A percentile compares a stretch with the other conserved stretches of the same genome.
Evolutionary conservation across 2,888 invertebrate genomes (phyloP).

Genomic region (Caenorhabditis afra): DNA sequence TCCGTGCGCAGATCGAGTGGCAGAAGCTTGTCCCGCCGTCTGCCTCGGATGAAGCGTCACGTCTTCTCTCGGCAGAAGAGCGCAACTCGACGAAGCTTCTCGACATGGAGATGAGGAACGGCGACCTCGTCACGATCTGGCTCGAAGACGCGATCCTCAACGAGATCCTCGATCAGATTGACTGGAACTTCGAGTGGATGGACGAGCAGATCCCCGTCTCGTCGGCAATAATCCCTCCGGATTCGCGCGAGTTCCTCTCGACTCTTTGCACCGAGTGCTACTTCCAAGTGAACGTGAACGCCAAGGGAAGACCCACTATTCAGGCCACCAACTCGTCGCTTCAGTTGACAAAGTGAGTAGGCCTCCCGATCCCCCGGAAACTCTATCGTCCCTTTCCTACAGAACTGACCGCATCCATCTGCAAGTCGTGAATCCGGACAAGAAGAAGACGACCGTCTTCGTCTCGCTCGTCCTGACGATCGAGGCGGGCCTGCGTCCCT

Average conservation of each 20-base stretch:
- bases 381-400: constrained; percentile 26
- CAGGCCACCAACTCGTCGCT: constrained; percentile 73
- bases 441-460: constrained; percentile 75
- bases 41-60: constrained; percentile 20
- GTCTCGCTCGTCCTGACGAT: constrained; percentile 74
- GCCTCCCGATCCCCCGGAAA: background rate
- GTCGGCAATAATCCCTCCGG: constrained; percentile 74
- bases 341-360: constrained; percentile 74
- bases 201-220: constrained; percentile 76
- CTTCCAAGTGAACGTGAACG: constrained; percentile 77
- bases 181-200: constrained; percentile 80
- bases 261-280: constrained; percentile 78
- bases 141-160: constrained; percentile 77
- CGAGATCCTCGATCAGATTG: constrained; percentile 74
- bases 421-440: constrained; percentile 76
- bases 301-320: constrained; percentile 75
- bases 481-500: constrained; percentile 63
- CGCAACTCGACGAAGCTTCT: constrained; percentile 56
- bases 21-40: constrained; percentile 41
- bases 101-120: constrained; percentile 67
- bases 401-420: constrained; percentile 76
- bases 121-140: constrained; percentile 74
- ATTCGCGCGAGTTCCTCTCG: constrained; percentile 74
- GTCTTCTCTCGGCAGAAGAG: constrained; percentile 29
- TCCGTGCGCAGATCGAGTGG: constrained; percentile 75